A percentile compares a stretch with the other conserved stretches of the same genome.
Evolutionary conservation across 2,888 invertebrate species (phyloP).

Genomic region (Baccha elongata): DNA sequence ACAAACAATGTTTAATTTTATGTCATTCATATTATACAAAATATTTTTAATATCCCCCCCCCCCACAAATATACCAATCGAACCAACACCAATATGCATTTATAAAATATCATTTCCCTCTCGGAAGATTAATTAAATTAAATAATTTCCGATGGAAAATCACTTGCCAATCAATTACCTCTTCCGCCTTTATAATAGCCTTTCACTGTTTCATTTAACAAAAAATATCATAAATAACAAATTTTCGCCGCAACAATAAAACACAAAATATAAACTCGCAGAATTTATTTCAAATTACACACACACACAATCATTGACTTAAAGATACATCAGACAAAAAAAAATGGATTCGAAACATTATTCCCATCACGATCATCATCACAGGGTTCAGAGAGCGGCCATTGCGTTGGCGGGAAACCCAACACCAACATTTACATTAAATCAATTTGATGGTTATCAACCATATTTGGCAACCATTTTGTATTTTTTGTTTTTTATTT

Average conservation of each 20-base stretch:
- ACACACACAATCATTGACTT: slow-evolving; percentile 46
- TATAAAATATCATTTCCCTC: not conserved
- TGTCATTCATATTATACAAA: too few species aligned
- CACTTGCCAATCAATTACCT: slow-evolving; percentile 69
- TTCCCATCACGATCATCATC: slow-evolving; percentile 63
- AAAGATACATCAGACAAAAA: not conserved
- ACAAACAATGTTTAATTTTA: too few species aligned
- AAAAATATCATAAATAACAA: slow-evolving; percentile 51
- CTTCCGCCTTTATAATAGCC: slow-evolving; percentile 51
- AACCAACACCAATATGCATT: not conserved
- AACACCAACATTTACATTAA: slow-evolving; percentile 66
- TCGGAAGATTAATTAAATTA: slow-evolving; percentile 53
- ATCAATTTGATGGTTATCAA: slow-evolving; percentile 71
- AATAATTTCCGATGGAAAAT: slow-evolving; percentile 53
- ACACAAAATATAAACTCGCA: not conserved
- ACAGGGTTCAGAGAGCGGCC: slow-evolving; percentile 4
- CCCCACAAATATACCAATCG: too few species aligned
- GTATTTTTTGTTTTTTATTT: not conserved
- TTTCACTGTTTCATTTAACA: slow-evolving; percentile 42
- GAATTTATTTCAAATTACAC: slow-evolving; percentile 46
- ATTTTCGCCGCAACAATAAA: slow-evolving; percentile 24
- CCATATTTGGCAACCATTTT: slow-evolving; percentile 32
- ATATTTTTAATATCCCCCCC: too few species aligned
- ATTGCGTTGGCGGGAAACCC: not conserved
- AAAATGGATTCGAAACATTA: slow-evolving; percentile 29